phyloP scores from a whole-genome alignment of 2,888 invertebrate species.

The Heliconius cydno region DNA sequence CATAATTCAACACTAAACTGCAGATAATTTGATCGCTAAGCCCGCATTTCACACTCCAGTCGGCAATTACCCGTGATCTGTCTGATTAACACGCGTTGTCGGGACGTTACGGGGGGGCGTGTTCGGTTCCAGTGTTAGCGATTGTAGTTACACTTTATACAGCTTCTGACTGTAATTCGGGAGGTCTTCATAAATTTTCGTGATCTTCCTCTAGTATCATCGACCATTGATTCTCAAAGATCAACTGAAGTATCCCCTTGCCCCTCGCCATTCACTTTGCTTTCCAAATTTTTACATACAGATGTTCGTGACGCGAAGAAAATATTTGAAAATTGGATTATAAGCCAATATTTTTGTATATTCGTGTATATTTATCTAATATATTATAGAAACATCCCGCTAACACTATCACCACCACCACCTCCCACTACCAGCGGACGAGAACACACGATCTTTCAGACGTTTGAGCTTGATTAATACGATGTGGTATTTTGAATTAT shows the following conservation, averaged over 20 bases:
- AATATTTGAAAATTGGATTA: too few species aligned
- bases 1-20: slow-evolving; percentile 72
- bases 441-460: slow-evolving; percentile 73
- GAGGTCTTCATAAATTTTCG: too few species aligned
- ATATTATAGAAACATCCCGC: slow-evolving; percentile 35
- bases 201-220: too few species aligned
- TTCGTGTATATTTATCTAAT: too few species aligned
- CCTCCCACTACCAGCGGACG: slow-evolving; percentile 51
- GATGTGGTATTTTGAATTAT: slow-evolving; percentile 63
- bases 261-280: too few species aligned
- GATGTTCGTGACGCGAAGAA: too few species aligned
- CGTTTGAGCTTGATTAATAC: slow-evolving; percentile 67
- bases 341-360: too few species aligned
- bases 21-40: slow-evolving; percentile 80
- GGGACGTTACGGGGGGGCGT: slow-evolving; percentile 55
- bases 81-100: slow-evolving; percentile 79
- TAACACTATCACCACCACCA: slow-evolving; percentile 46
- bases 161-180: not conserved
- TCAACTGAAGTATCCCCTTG: too few species aligned
- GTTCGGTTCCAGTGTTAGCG: slow-evolving; percentile 45
- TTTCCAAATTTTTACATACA: too few species aligned
- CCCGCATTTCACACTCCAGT: slow-evolving; percentile 80
- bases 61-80: slow-evolving; percentile 79
- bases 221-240: too few species aligned
- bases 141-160: not conserved